Conservation (phyloP, 1,140 invertebrate species). For the Drosophila persimilis region DNA sequence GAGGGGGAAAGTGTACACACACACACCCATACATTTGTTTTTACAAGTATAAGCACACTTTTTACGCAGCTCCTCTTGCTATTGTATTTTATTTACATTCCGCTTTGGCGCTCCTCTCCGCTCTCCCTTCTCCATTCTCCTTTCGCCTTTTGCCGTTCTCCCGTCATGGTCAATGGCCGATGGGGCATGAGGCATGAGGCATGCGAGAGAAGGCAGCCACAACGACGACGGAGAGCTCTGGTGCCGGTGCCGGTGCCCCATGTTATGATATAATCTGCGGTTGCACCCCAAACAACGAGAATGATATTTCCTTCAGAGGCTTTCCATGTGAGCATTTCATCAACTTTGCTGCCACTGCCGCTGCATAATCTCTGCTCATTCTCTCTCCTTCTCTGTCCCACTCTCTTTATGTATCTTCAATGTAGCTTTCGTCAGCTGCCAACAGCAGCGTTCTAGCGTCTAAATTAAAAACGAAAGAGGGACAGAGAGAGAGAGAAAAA, state of each 20-base stretch:
- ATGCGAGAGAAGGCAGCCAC: conserved; percentile 12
- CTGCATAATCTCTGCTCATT: conserved; percentile 25
- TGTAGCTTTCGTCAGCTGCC: conserved; percentile 53
- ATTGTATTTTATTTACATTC: conserved; percentile 75
- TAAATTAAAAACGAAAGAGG: conserved; percentile 64
- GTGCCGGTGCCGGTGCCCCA: conserved; percentile 8
- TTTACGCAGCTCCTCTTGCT: conserved; percentile 58
- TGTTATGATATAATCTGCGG: conserved; percentile 76
- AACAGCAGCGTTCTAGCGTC: conserved; percentile 50
- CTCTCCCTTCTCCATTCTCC: conserved; percentile 1
- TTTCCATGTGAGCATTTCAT: conserved; percentile 50
- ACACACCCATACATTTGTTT: conserved; percentile 12
- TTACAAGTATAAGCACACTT: conserved; percentile 23
- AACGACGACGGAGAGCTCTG: conserved; percentile 9
- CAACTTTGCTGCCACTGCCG: conserved; percentile 30
- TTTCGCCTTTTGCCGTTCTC: conserved; percentile 1
- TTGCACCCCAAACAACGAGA: conserved; percentile 31
- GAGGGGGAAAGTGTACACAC: conserved; percentile 30
- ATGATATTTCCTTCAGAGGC: conserved; percentile 46
- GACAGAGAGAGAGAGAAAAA: not conserved
- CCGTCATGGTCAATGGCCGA: conserved; percentile 78
- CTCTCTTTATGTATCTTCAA: conserved; percentile 24
- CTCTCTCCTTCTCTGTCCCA: not conserved
- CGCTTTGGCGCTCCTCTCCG: conserved; percentile 37
- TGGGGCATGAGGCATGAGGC: conserved; percentile 6